Percentiles rank a stretch among this genome's conserved stretches.
Conservation (phyloP, 2,888 invertebrate genomes). For the Eupsilia transversa region DNA sequence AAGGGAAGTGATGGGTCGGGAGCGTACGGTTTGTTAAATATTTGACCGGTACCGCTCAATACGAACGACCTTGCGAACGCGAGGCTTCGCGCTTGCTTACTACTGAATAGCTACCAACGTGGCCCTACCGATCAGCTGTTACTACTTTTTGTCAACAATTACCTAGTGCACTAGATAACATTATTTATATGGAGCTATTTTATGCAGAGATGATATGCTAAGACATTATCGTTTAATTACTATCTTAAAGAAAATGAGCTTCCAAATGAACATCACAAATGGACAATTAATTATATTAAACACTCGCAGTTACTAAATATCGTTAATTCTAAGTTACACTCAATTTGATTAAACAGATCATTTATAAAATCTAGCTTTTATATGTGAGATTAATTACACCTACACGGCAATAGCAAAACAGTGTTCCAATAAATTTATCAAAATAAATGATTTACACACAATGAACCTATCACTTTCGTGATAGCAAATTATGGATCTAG, state of each 20-base stretch:
- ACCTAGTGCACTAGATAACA: constrained; percentile 3
- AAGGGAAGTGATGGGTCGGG: constrained; percentile 65
- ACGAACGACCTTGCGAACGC: constrained; percentile 80
- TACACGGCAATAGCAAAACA: constrained; percentile 48
- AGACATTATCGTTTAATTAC: not conserved
- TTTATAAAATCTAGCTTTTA: constrained; percentile 33
- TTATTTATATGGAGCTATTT: not conserved
- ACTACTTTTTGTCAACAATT: constrained; percentile 68
- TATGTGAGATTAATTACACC: constrained; percentile 51
- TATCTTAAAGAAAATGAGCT: not conserved
- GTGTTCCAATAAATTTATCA: constrained; percentile 36
- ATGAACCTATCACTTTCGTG: constrained; percentile 57
- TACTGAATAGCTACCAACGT: constrained; percentile 75
- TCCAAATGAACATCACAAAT: constrained; percentile 27
- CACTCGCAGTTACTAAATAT: constrained; percentile 13
- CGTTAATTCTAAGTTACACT: constrained; percentile 24
- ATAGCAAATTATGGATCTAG: constrained; percentile 58
- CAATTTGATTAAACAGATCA: constrained; percentile 15
- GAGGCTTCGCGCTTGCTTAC: constrained; percentile 78
- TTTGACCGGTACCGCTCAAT: constrained; percentile 83
- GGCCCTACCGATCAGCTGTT: constrained; percentile 79
- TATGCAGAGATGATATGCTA: not conserved
- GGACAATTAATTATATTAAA: not conserved
- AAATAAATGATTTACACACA: constrained; percentile 60
- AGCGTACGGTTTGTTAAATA: constrained; percentile 77